Evolutionary conservation across 1,140 invertebrate species (phyloP), one percentile per base, ranked within the genome.

Genomic region (Eciton burchellii): DNA sequence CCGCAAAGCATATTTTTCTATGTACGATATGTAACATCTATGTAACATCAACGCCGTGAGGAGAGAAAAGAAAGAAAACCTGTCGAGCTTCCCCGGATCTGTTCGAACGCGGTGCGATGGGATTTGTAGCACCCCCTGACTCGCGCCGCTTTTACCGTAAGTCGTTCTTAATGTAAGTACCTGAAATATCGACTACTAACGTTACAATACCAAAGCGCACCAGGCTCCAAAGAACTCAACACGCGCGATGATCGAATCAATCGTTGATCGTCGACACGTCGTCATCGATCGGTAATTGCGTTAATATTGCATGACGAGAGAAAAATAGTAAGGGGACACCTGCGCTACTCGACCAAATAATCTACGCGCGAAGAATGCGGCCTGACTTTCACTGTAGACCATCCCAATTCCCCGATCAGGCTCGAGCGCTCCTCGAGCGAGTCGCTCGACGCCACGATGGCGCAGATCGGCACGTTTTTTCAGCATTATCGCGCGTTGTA

Each of bases 1-100:
- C 26, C 19, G 19, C n/a, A 74, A 83, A 60, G 70, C 49, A 81
- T 86, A 84, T 89, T 88, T 89, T 82, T 86, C 76, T 86, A 87
- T 47, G 66, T 24, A 26, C 41, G 49, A 47, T 35, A 21, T 9
- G 49, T 19, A n/a, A 62, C 11, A 8, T 9, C 5, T 35, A 47
- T 14, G 45, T n/a, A 29, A 45, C 9, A 76, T 76, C 45, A 59
- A 54, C 14, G 47, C 35, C 5, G 14, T 12, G 29, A 62, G 8
- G 3, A 68, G 43, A 11, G 24, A 45, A 56, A 21, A n/a, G n/a
- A n/a, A n/a, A n/a, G n/a, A n/a, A 79, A 79, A 79, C 0, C 12
- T 79, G 43, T 70, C 63, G 63, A 79, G 63, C 35, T 79, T 57
- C 63, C 68, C 11, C 16, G 3, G 3, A 8, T 77, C 29, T 79